Conservation (phyloP, 2,888 invertebrate species). For the Norana najaformis region DNA sequence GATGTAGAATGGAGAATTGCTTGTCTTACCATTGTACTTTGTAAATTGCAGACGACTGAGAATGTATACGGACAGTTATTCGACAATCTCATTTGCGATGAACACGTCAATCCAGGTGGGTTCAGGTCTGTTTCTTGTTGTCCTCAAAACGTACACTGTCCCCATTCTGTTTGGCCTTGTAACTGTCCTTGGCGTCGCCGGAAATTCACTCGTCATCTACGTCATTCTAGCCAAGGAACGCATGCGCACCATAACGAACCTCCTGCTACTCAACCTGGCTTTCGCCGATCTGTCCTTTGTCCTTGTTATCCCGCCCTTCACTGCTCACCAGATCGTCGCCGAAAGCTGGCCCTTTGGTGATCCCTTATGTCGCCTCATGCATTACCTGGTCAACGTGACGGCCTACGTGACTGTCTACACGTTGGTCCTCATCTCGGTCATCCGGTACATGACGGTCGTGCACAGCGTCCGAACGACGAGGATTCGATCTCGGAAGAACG, state of each 20-base stretch:
- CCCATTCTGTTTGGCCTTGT: conserved; percentile 30
- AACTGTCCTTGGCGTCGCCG: conserved; percentile 27
- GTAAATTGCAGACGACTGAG: not conserved
- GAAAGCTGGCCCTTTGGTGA: conserved; percentile 86
- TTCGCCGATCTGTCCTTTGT: conserved; percentile 85
- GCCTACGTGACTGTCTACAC: conserved; percentile 87
- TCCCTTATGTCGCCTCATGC: conserved; percentile 84
- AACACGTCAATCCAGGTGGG: not conserved
- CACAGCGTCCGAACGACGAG: conserved; percentile 67
- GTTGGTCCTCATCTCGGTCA: conserved; percentile 37
- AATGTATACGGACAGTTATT: not conserved
- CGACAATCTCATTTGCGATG: not conserved
- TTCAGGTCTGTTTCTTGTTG: conserved; percentile 22
- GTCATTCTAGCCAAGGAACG: conserved; percentile 33
- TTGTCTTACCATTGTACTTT: not conserved
- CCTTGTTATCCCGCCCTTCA: conserved; percentile 86
- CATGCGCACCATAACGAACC: conserved; percentile 84
- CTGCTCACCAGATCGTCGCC: conserved; percentile 69
- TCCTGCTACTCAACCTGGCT: conserved; percentile 83
- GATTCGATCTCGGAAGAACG: conserved; percentile 64
- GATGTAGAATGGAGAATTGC: too few species aligned
- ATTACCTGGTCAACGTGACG: conserved; percentile 85
- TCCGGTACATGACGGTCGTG: conserved; percentile 41
- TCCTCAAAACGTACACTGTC: conserved; percentile 10
- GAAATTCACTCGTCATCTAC: conserved; percentile 33